Evolutionary conservation across 2,797 vertebrate genomes (phyloP).

Genomic region (Malacoctenus gilli): DNA sequence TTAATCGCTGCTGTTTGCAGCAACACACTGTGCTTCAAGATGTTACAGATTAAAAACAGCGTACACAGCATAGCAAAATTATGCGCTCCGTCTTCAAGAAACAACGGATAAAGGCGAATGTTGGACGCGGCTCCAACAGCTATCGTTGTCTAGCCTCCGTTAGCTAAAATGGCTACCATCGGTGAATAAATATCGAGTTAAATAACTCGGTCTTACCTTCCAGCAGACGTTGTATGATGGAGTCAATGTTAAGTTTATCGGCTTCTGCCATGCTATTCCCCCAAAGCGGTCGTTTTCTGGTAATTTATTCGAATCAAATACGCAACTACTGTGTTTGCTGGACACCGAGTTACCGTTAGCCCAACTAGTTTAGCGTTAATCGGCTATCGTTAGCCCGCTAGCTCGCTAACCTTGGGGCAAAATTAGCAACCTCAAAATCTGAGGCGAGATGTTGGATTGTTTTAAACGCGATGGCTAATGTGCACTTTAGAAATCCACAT

Average conservation of each 20-base stretch:
- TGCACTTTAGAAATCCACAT: constrained; percentile 48
- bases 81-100: constrained; percentile 1
- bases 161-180: constrained; percentile 72
- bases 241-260: constrained; percentile 87
- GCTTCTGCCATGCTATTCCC: constrained; percentile 83
- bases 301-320: constrained; percentile 11
- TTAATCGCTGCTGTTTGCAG: too few species aligned
- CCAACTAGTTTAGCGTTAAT: constrained; percentile 72
- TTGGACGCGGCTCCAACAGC: too few species aligned
- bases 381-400: constrained; percentile 75
- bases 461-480: constrained; percentile 36
- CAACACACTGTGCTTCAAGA: background rate
- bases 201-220: constrained; percentile 79
- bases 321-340: constrained; percentile 34
- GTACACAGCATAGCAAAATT: background rate
- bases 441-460: constrained; percentile 45
- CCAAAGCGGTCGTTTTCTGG: constrained; percentile 29
- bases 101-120: constrained; percentile 8
- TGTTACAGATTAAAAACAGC: background rate
- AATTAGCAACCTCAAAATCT: constrained; percentile 67
- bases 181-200: constrained; percentile 53
- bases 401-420: constrained; percentile 74
- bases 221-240: constrained; percentile 85
- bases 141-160: constrained; percentile 49
- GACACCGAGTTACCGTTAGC: constrained; percentile 58